Base-by-base conservation (phyloP, 2,113 vertebrate genomes). In the Sorex fumeus region DNA sequence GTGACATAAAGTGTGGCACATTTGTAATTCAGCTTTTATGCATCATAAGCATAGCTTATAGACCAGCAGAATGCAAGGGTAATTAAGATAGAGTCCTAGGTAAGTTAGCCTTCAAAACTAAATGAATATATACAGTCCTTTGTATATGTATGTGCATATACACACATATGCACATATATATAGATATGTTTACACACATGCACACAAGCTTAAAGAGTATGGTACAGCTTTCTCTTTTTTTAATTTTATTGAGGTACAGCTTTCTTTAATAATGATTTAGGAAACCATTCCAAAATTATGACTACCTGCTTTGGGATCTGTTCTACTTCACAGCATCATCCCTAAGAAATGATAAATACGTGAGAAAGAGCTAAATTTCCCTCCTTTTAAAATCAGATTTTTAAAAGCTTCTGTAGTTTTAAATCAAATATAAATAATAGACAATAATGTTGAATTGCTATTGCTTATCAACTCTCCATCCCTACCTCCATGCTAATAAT, bases 251-350 rank as follows among this genome's bases (percentile, higher is more conserved):
- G n/a, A n/a, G 12, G 18, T 87, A 88, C 90, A 85, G 19, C 67
- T 85, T 90, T 74, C 30, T 78, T 94, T 74, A 82, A 0, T 93
- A 25, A 62, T 53, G 18, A 80, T 66, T 83, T 66, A 90, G 30
- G 82, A 96, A 72, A 79, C 83, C 77, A 84, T 91, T 89, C n/a
- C 71, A 67, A 82, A 93, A 71, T 72, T 78, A 81, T n/a, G 40
- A 75, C 9, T 84, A 7, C 40, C 67, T 12, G 71, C 70, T 93
- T 91, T 77, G n/a, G 2, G 12, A 11, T 36, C 12, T 87, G n/a
- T 91, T 67, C 15, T 16, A 45, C n/a, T 78, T 78, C 30, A 67
- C 36, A 91, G 2, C 16, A 75, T 79, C 15, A n/a, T 85, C 66
- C 9, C 11, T 53, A 93, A 77, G 93, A 93, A 94, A 12, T 40